These are phyloP conservation scores for Stenoptilia bipunctidactyla DNA, from an alignment of 2,888 invertebrate species.

Conservation along the genomic window DNA sequence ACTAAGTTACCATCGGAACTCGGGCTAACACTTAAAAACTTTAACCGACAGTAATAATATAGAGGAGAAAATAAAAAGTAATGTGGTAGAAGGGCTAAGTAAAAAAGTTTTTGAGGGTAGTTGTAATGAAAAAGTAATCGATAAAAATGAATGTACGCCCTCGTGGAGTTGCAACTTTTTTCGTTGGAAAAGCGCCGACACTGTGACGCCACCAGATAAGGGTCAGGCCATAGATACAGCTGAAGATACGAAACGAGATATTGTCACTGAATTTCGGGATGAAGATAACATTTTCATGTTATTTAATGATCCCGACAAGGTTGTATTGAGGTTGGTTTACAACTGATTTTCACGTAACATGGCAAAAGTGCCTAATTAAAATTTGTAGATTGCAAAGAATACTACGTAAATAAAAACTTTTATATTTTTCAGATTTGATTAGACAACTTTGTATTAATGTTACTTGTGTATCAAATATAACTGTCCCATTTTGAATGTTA, in stretches of 20 bases:
- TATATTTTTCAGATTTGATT: no score
- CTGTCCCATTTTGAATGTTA: no score
- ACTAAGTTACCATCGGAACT: conserved; percentile 69
- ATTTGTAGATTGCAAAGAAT: no score
- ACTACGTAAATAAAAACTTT: no score
- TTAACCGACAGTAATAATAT: conserved; percentile 67
- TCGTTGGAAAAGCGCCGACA: conserved; percentile 54
- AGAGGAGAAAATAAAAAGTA: conserved; percentile 35
- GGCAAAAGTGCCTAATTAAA: no score
- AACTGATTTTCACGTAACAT: no score
- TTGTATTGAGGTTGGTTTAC: no score
- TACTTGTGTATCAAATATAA: no score
- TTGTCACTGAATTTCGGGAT: background rate
- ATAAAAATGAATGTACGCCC: conserved; percentile 72
- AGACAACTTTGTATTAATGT: no score
- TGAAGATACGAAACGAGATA: no score
- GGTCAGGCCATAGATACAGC: conserved; percentile 9
- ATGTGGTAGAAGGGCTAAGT: conserved; percentile 47
- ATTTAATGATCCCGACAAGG: no score
- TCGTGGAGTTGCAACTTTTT: conserved; percentile 69
- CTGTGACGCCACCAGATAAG: conserved; percentile 41
- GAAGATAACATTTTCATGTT: background rate
- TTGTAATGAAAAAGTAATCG: conserved; percentile 68
- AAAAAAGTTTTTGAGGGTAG: conserved; percentile 58
- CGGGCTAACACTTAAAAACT: conserved; percentile 65